These are phyloP conservation scores for Geotrypetes seraphini DNA, from an alignment of 2,797 vertebrate genomes.

Conservation along the genomic window DNA sequence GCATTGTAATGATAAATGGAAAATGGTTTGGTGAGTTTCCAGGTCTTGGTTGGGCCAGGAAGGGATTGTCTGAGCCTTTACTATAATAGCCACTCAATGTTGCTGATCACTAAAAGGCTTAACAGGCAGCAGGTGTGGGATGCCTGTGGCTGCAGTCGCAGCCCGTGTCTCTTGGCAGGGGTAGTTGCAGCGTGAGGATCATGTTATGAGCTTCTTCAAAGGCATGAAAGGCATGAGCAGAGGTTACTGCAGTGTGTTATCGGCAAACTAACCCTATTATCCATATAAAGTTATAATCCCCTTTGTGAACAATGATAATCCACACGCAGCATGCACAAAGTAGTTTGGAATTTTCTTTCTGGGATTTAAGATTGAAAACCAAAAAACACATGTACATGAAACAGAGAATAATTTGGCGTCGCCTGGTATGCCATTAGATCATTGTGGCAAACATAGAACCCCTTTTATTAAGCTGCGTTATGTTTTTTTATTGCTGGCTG, in stretches of 20 bases:
- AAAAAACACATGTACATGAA: conserved; percentile 1
- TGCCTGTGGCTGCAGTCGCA: conserved; percentile 7
- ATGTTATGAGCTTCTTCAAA: conserved; percentile 31
- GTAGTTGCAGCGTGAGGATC: background rate
- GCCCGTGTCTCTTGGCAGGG: conserved; percentile 4
- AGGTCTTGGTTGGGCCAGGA: conserved; percentile 14
- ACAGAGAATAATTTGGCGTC: conserved; percentile 6
- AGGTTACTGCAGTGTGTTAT: conserved; percentile 28
- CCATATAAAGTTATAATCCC: conserved; percentile 23
- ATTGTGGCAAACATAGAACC: background rate
- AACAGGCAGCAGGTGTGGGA: conserved; percentile 23
- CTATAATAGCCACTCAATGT: conserved; percentile 11
- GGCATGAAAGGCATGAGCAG: conserved; percentile 39
- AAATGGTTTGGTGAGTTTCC: conserved; percentile 19
- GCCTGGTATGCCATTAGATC: no score
- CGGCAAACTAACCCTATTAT: conserved; percentile 15
- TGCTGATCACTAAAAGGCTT: conserved; percentile 3
- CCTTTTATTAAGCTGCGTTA: no score
- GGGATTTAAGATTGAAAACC: conserved; percentile 15
- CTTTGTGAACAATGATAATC: conserved; percentile 28
- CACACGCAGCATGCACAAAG: conserved; percentile 3
- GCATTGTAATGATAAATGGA: background rate
- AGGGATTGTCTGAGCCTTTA: conserved; percentile 11
- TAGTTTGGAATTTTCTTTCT: conserved; percentile 21
- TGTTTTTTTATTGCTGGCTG: no score